Evolutionary conservation across 2,797 vertebrate species (phyloP).

Genomic region (Fringilla coelebs): DNA sequence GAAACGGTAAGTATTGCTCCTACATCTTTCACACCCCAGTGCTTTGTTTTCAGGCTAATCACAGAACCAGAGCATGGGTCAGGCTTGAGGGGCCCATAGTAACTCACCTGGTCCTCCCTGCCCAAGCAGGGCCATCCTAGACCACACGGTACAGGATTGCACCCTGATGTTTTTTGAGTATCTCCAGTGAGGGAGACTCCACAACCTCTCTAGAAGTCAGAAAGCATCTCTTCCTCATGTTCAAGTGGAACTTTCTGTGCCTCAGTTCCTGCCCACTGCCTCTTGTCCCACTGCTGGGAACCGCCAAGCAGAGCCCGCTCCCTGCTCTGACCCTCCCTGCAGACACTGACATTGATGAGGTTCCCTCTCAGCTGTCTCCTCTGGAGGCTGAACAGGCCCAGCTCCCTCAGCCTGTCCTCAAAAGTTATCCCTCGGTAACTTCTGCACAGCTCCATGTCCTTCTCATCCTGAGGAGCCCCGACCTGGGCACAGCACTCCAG

Average conservation of each 20-base stretch:
- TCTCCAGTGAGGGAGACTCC: background rate
- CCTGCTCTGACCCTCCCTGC: background rate
- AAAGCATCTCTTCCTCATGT: background rate
- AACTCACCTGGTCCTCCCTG: background rate
- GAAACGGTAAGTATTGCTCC: background rate
- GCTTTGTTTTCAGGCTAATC: background rate
- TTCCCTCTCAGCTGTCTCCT: fast-evolving
- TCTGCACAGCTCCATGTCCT: background rate
- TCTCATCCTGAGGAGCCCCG: background rate
- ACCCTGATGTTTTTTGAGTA: background rate
- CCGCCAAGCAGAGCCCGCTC: background rate
- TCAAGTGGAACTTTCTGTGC: background rate
- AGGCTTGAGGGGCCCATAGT: background rate
- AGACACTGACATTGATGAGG: background rate
- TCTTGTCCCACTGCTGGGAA: background rate
- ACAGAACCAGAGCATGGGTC: background rate
- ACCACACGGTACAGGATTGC: background rate
- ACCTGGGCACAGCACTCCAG: background rate
- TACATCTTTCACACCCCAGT: background rate
- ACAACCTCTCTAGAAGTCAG: background rate
- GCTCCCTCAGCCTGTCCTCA: background rate
- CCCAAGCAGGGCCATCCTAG: background rate
- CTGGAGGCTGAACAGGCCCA: background rate
- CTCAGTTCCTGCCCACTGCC: fast-evolving
- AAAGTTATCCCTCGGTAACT: background rate